Percentiles rank a stretch among this genome's conserved stretches.
These are phyloP conservation scores for Drosophila lowei DNA, from an alignment of 1,140 invertebrate species.

Conservation along the genomic window DNA sequence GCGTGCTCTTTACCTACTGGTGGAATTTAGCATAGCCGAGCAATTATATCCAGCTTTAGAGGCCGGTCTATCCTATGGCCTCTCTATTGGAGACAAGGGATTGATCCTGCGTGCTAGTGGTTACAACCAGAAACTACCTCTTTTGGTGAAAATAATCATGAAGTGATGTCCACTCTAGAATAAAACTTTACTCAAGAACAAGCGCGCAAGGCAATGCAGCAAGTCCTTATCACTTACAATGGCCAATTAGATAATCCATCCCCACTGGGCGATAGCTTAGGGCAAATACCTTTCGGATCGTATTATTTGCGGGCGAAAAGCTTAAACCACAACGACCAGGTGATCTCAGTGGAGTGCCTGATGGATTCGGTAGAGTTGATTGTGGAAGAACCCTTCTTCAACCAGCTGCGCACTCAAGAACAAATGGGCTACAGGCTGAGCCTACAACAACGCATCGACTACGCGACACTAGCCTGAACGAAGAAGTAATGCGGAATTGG, in stretches of 20 bases:
- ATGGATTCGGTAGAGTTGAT: conserved; percentile 90
- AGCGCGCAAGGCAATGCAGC: conserved; percentile 84
- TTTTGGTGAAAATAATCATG: too few species aligned
- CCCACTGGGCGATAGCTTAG: conserved; percentile 34
- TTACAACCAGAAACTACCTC: too few species aligned
- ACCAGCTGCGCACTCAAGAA: conserved; percentile 93
- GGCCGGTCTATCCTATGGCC: too few species aligned
- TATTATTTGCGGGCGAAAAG: too few species aligned
- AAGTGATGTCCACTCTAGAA: too few species aligned
- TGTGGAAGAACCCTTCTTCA: conserved; percentile 94
- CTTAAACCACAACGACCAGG: conserved; percentile 84
- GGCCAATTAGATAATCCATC: conserved; percentile 59
- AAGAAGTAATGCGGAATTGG: conserved; percentile 90
- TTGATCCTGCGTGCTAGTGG: too few species aligned
- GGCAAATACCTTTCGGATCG: too few species aligned
- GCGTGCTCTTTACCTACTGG: too few species aligned
- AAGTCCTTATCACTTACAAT: conserved; percentile 65
- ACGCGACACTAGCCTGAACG: conserved; percentile 88
- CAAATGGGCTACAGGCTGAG: conserved; percentile 94
- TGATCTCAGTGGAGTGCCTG: conserved; percentile 87
- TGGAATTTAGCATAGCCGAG: too few species aligned
- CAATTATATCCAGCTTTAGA: too few species aligned
- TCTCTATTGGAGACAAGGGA: too few species aligned
- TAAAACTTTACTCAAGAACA: conserved; percentile 85
- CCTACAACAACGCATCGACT: conserved; percentile 86